Base-by-base conservation (phyloP, 2,888 invertebrate genomes). In the Drosophila meridiana region DNA sequence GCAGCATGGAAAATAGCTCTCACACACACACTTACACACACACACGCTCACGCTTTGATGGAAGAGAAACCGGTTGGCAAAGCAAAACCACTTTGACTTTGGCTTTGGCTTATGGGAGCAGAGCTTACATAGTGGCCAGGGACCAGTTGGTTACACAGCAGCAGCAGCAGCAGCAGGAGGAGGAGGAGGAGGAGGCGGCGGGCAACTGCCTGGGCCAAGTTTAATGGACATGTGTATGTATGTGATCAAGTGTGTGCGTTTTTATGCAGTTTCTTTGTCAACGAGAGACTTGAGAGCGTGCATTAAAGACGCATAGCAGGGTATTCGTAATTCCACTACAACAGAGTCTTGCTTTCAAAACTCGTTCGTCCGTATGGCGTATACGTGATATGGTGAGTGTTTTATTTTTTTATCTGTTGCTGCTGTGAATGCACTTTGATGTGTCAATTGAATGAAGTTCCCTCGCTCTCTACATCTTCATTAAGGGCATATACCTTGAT, bases 151-250 rank as follows among this genome's bases (percentile, higher is more conserved):
- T 52, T 38, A 11, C 48, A 63, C 48, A 45, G 58, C 2, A 38
- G 20, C 4, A 26, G 26, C 13, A 20, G 52, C 6, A 9, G 40
- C 14, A 28, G 28, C 13, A 28, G 55, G 3, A 14, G 11, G 6
- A 20, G 36, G 62, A 58, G 61, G 57, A 61, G 50, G 20, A 20
- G 60, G 60, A 47, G 58, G n/a, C n/a, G 5, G 58, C 50, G 4
- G 50, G 40, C 30, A 58, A 69, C 47, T 57, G 68, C 53, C 80
- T 80, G 61, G 75, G 75, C 83, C 86, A 88, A 85, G 83, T 85
- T 85, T 72, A 80, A 77, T 88, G 79, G 76, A 55, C 32, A 9
- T 9, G 2, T 32, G 32, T 50, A 9, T 50, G 50, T 59, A 53
- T 69, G 42, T 13, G 56, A 60, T 62, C 58, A 58, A 64, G 48